A percentile compares a stretch with the other conserved stretches of the same genome.
Evolutionary conservation across 1,140 invertebrate species (phyloP).

Genomic region (Drosophila nikananu): DNA sequence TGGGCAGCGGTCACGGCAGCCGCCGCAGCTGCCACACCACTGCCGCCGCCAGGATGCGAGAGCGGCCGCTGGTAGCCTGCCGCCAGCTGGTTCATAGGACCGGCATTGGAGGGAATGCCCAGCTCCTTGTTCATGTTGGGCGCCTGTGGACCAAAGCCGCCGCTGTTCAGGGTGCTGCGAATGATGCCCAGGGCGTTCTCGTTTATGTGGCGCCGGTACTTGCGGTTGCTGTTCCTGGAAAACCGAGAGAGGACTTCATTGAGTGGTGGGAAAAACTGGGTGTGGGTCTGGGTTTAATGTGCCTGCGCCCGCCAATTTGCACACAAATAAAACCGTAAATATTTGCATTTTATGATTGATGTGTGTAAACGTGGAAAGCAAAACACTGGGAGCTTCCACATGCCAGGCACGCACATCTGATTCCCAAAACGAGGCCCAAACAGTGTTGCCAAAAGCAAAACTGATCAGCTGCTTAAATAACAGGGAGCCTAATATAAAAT

Average conservation of each 20-base stretch:
- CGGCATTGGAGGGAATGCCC: constrained; percentile 79
- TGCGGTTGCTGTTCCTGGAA: constrained; percentile 74
- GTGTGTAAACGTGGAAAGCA: constrained; percentile 55
- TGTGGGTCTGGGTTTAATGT: constrained; percentile 45
- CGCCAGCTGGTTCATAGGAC: constrained; percentile 80
- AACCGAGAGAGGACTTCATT: constrained; percentile 22
- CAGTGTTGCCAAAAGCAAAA: constrained; percentile 1
- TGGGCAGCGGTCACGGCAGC: constrained; percentile 79
- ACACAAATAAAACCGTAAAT: constrained; percentile 80
- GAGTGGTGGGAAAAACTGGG: constrained; percentile 14
- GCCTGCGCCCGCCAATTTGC: constrained; percentile 55
- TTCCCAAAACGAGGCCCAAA: constrained; percentile 23
- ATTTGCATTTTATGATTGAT: constrained; percentile 84
- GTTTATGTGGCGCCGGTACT: constrained; percentile 81
- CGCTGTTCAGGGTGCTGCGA: constrained; percentile 75
- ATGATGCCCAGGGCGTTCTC: constrained; percentile 80
- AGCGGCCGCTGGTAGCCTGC: constrained; percentile 81
- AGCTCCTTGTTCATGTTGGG: constrained; percentile 80
- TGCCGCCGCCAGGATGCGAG: constrained; percentile 80
- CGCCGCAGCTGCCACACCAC: constrained; percentile 78
- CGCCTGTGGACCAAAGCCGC: constrained; percentile 81
- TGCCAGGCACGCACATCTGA: constrained; percentile 67
- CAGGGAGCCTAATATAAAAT: neutral
- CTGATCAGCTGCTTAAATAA: neutral
- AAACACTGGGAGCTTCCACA: constrained; percentile 51